Base-by-base conservation (phyloP, 2,797 vertebrate genomes). In the Salarias fasciatus region DNA sequence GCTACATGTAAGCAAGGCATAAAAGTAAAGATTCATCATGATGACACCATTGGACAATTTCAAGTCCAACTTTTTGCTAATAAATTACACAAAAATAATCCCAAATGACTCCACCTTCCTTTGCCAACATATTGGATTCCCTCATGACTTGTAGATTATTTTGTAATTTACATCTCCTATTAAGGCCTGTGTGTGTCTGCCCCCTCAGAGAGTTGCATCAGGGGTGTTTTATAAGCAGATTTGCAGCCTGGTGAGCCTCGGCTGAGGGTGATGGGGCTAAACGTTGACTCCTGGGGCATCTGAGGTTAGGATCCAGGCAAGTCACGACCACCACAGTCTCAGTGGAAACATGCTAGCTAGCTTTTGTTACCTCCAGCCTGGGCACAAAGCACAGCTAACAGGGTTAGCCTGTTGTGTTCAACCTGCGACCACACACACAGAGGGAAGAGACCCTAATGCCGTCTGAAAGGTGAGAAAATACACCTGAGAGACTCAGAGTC, bases 371-470 rank as follows among this genome's bases (percentile, higher is more conserved):
- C 78, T 87, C 83, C 61, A 85, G 83, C 79, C 63, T 63, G 80
- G 86, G 88, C 92, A 93, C 92, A 93, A 93, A 93, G 92, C 91
- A 53, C 55, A 74, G 85, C 88, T 89, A 89, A 77, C 83, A 6
- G 48, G 68, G 15, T 84, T 91, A 90, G 88, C 90, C 80, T 85
- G 88, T 90, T 90, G 90, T 89, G 82, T 80, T 75, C 33, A 85
- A 88, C 79, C 47, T 38, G 36, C 70, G 55, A 84, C 53, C 44
- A 60, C 9, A 10, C 33, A 58, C 59, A 38, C 36, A 10, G 8
- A 38, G n/a, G n/a, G 10, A 38, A 38, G 9, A 11, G 11, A 38
- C 53, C 35, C 1, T 49, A 50, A 40, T 63, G 46, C 50, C 8
- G 55, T 14, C 12, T 8, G 2, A 53, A 44, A 45, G 3, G 0